Base-by-base conservation (phyloP, 2,113 vertebrate genomes). In the Numida meleagris region DNA sequence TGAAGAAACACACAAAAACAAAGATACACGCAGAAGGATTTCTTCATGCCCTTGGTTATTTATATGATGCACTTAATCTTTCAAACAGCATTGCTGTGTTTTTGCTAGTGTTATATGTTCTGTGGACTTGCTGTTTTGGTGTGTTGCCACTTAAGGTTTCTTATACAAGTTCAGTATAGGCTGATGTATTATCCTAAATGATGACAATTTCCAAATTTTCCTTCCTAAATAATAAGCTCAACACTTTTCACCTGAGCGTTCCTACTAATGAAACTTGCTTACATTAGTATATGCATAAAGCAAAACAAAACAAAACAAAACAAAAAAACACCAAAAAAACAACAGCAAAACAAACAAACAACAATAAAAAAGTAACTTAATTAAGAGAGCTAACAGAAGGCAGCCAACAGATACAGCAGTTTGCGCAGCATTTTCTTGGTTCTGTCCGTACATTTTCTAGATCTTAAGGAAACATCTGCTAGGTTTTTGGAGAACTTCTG, bases 1-100 rank as follows among this genome's bases (percentile, higher is more conserved):
- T 42, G 65, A 77, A 48, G 34, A 14, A 55, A 70, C 24, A 70
- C 45, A 53, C 8, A 57, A 57, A 76, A 20, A 31, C 13, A 14
- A 1, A 3, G 4, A 3, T 4, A 2, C 31, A 18, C 29, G 21
- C 14, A 25, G 23, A 12, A 24, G 25, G 34, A 19, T 51, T 14
- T n/a, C 38, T 40, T 82, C 24, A 48, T 34, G 13, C 19, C 16
- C 10, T 20, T 21, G 12, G 12, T 27, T 36, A 31, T 42, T 74
- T 45, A 62, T 31, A 14, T 62, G n/a, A 40, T 40, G 19, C 9
- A 20, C 53, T 38, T 40, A 11, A 55, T 40, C 34, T 55, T 46
- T 20, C 5, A 27, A 75, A 75, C 7, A 67, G 14, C 23, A 67
- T 8, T 24, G 27, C 21, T 45, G 27, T 75, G 33, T 3, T 45